These are phyloP conservation scores for Tenthredo amoena DNA, from an alignment of 2,888 invertebrate species.

Conservation along the genomic window DNA sequence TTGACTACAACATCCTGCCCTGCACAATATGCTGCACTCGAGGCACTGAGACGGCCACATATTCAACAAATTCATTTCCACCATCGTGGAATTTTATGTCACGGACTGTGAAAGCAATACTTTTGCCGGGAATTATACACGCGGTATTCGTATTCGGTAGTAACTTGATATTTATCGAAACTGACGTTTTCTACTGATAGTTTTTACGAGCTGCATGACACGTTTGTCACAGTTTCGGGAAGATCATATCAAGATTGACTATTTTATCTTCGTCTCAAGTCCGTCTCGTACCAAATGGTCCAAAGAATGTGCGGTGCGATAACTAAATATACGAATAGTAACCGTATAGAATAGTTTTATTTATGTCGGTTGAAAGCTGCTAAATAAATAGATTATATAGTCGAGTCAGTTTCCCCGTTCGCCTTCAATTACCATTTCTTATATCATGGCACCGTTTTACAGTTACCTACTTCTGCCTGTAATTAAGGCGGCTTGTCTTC, in stretches of 20 bases:
- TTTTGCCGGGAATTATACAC: background rate
- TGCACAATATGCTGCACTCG: constrained; percentile 7
- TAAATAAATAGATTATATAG: constrained; percentile 20
- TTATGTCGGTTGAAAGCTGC: background rate
- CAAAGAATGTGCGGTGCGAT: background rate
- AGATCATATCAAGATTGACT: constrained; percentile 16
- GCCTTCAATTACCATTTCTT: constrained; percentile 32
- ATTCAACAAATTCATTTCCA: constrained; percentile 38
- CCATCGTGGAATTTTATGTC: constrained; percentile 29
- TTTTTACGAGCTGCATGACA: constrained; percentile 40
- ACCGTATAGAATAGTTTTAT: background rate
- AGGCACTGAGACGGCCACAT: background rate
- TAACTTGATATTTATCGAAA: constrained; percentile 47
- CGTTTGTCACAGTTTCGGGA: constrained; percentile 38
- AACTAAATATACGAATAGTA: background rate
- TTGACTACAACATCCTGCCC: constrained; percentile 47
- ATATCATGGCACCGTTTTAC: constrained; percentile 27
- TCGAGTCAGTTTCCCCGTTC: constrained; percentile 1
- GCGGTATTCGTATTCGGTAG: background rate
- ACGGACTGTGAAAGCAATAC: constrained; percentile 6
- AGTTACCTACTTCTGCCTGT: constrained; percentile 31
- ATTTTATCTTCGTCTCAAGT: background rate
- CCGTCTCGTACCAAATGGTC: background rate
- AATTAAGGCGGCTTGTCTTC: constrained; percentile 49
- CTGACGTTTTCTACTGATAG: constrained; percentile 28